A percentile compares a stretch with the other conserved stretches of the same genome.
Conservation (phyloP, 1,140 invertebrate genomes). For the Ceratina calcarata region DNA sequence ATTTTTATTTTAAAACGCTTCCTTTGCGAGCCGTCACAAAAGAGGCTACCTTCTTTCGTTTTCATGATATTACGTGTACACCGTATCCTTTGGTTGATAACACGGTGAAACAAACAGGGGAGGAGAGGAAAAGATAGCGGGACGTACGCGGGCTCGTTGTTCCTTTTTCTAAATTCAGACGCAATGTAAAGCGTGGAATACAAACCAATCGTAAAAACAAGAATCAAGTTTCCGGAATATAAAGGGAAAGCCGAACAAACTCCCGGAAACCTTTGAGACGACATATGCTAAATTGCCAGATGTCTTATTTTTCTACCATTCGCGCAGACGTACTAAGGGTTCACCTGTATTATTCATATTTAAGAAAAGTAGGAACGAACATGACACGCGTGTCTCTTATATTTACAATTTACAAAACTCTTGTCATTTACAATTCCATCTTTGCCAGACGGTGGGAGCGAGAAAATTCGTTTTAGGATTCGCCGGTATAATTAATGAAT, state of each 20-base stretch:
- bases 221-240: slow-evolving; percentile 53
- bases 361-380: too few relatives aligned
- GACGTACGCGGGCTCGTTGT: neutral
- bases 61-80: slow-evolving; percentile 23
- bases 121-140: neutral
- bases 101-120: neutral
- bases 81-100: neutral
- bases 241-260: slow-evolving; percentile 43
- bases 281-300: slow-evolving; percentile 55
- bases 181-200: slow-evolving; percentile 10
- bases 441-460: neutral
- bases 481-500: neutral
- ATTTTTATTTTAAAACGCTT: slow-evolving; percentile 31
- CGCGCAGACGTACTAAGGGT: slow-evolving; percentile 8
- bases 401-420: too few relatives aligned
- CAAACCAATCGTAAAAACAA: slow-evolving; percentile 44
- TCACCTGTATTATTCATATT: too few relatives aligned
- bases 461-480: neutral
- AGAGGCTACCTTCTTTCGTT: slow-evolving; percentile 11
- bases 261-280: slow-evolving; percentile 29
- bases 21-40: neutral
- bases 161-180: neutral
- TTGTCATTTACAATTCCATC: too few relatives aligned
- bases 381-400: too few relatives aligned
- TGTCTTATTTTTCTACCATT: slow-evolving; percentile 38